Evolutionary conservation across 2,797 vertebrate species (phyloP), one percentile per base, ranked within the genome.

Genomic region (Peromyscus aztecus): DNA sequence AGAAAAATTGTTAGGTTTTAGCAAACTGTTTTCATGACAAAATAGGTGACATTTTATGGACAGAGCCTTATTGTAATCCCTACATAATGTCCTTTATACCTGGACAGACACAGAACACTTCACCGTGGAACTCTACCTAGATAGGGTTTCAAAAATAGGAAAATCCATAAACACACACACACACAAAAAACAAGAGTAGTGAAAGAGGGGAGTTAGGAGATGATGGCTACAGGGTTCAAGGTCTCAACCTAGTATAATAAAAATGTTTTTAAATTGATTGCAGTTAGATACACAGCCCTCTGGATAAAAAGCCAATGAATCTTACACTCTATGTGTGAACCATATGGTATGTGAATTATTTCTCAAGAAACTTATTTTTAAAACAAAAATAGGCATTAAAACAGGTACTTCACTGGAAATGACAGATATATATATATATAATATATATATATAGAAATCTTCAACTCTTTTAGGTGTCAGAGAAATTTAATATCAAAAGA

Each of bases 1-100:
- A 65, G 90, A 88, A 82, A 90, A 57, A 95, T 16, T 71, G 27
- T 82, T 78, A 96, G 81, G 76, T 82, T 86, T 95, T 89, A 96
- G 67, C 85, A 73, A 95, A 94, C 43, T 80, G 59, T 69, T 94
- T 89, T 94, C 34, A 73, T 14, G 95, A 17, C 27, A 83, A 95
- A 92, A 82, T 6, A 63, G 49, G 59, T 14, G 92, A 90, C 5
- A 93, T 29, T 91, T 95, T 85, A 78, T 43, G 11, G 55, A 69
- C 77, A 85, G 97, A 91, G 11, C 31, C 92, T 92, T 91, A 88
- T 11, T 82, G 4, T 7, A 92, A 90, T 9, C 16, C 90, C 46
- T 89, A 40, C 19, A 71, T 82, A 94, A 86, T 69, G 24, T 71
- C 69, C 89, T 93, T 91, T 80, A 49, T 75, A 91, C 85, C 27